phyloP scores from a whole-genome alignment of 2,888 invertebrate genomes.

The Zaprionus obscuricornis region DNA sequence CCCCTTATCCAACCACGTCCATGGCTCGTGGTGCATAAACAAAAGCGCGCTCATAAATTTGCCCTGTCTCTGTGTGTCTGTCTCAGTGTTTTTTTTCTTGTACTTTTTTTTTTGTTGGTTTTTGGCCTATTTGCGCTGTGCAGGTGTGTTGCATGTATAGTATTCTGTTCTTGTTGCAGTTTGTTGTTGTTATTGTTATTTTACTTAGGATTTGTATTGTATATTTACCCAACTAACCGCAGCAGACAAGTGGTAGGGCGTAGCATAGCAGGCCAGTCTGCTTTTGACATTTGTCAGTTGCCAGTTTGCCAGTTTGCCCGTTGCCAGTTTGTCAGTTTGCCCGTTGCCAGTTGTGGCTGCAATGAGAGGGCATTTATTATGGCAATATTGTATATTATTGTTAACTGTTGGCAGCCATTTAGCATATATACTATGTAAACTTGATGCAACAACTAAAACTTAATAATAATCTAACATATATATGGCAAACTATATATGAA shows the following conservation, averaged over 20 bases:
- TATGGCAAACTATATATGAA: slow-evolving; percentile 11
- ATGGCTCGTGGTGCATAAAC: slow-evolving; percentile 39
- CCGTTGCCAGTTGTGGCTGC: slow-evolving; percentile 51
- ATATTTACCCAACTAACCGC: not conserved
- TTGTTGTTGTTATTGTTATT: not conserved
- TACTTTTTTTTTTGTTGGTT: not conserved
- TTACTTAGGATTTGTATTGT: not conserved
- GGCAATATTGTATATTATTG: slow-evolving; percentile 25
- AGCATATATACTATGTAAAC: slow-evolving; percentile 20
- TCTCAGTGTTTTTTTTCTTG: no score
- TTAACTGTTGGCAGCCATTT: slow-evolving; percentile 49
- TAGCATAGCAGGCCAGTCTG: slow-evolving; percentile 1
- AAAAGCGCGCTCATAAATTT: slow-evolving; percentile 27
- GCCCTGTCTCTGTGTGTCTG: no score
- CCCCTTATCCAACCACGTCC: slow-evolving; percentile 21
- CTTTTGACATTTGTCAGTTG: slow-evolving; percentile 7
- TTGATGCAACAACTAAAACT: not conserved
- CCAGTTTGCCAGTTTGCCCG: slow-evolving; percentile 37
- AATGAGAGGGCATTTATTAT: slow-evolving; percentile 47
- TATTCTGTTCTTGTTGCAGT: not conserved
- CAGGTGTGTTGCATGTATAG: slow-evolving; percentile 39
- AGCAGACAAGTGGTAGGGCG: not conserved
- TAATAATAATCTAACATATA: not conserved
- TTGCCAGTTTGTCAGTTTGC: slow-evolving; percentile 20
- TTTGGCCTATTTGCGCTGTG: not conserved